Conservation (phyloP, 2,888 invertebrate species). For the Onchidella celtica region DNA sequence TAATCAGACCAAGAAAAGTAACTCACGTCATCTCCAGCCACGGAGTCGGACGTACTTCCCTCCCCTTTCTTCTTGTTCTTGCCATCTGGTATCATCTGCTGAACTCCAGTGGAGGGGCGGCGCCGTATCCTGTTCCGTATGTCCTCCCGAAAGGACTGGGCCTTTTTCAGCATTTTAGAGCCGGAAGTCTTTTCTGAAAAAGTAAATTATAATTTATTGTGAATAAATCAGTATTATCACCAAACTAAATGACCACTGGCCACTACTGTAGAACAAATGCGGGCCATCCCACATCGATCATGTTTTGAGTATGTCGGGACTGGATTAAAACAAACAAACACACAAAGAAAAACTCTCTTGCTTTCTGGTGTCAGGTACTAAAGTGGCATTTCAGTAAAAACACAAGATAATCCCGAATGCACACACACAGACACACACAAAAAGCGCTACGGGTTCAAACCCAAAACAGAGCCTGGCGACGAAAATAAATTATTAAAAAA, state of each 20-base stretch:
- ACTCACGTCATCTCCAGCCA: slow-evolving; percentile 33
- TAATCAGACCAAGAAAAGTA: slow-evolving; percentile 19
- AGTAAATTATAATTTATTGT: no score
- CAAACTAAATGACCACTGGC: no score
- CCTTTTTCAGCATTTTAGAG: slow-evolving; percentile 75
- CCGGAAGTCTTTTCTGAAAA: slow-evolving; percentile 69
- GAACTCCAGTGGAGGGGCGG: slow-evolving; percentile 68
- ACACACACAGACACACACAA: no score
- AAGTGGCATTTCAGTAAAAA: no score
- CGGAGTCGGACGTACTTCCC: slow-evolving; percentile 3
- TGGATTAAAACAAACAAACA: no score
- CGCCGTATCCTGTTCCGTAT: slow-evolving; percentile 69
- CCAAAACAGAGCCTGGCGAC: no score
- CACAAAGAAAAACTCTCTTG: no score
- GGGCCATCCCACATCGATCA: neutral
- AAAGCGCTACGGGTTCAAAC: no score
- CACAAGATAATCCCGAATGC: no score
- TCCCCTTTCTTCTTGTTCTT: slow-evolving; percentile 55
- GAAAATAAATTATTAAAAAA: no score
- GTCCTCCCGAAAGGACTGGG: slow-evolving; percentile 73
- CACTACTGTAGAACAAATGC: neutral
- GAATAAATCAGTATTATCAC: neutral
- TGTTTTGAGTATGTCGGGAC: no score
- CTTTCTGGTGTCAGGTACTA: no score
- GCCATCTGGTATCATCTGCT: slow-evolving; percentile 58